phyloP scores from a whole-genome alignment of 2,888 invertebrate species.

The Xestia ashworthii region DNA sequence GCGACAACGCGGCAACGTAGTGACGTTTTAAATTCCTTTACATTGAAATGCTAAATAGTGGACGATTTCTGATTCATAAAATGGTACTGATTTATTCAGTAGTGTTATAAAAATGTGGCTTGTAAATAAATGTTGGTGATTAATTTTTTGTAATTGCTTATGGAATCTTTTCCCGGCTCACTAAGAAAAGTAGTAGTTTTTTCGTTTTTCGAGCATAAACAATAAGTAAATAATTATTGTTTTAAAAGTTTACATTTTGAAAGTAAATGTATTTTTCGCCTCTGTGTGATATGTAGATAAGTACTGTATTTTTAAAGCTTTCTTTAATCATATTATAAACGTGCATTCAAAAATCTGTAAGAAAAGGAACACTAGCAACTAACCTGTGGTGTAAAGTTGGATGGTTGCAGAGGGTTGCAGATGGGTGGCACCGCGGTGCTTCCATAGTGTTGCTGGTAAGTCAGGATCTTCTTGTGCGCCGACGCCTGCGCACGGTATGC shows the following conservation, averaged over 20 bases:
- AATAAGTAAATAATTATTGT: background rate
- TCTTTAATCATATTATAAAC: background rate
- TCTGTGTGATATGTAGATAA: background rate
- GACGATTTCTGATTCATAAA: constrained; percentile 12
- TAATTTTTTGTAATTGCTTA: background rate
- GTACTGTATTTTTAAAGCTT: constrained; percentile 47
- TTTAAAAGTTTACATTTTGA: background rate
- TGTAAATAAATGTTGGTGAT: constrained; percentile 7
- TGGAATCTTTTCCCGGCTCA: background rate
- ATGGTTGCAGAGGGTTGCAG: constrained; percentile 87
- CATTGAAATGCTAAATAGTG: constrained; percentile 35
- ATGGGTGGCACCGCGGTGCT: constrained; percentile 92
- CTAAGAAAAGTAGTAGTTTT: background rate
- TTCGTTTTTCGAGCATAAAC: background rate
- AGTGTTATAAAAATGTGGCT: background rate
- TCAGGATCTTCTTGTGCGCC: constrained; percentile 96
- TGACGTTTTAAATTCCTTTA: constrained; percentile 26
- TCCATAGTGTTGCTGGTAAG: constrained; percentile 95
- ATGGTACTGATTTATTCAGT: constrained; percentile 24
- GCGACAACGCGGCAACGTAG: background rate
- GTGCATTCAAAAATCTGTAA: background rate
- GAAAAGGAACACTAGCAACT: constrained; percentile 52
- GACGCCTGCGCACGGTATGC: constrained; percentile 97
- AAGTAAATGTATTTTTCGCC: background rate
- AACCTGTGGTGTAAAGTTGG: constrained; percentile 85